Evolutionary conservation across 2,113 vertebrate species (phyloP).

Genomic region (Bombycilla garrulus): DNA sequence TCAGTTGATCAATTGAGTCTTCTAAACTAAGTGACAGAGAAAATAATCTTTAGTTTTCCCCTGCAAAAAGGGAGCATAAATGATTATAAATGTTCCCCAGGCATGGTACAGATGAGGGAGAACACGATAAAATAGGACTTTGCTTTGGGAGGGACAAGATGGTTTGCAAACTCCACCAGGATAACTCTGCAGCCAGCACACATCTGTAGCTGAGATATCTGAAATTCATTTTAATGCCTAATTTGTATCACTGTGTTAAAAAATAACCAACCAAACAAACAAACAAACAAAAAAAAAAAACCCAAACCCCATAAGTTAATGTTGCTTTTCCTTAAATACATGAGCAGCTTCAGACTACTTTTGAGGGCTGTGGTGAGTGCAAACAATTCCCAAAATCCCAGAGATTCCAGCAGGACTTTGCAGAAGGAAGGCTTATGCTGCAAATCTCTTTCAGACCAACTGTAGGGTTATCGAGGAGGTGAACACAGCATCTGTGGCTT

Average conservation of each 20-base stretch:
- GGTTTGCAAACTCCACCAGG: background rate
- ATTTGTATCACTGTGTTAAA: background rate
- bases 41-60: background rate
- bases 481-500: background rate
- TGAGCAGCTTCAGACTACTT: background rate
- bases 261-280: no score
- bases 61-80: background rate
- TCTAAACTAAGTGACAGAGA: background rate
- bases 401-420: background rate
- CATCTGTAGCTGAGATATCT: background rate
- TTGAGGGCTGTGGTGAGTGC: background rate
- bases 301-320: background rate
- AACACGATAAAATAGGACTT: background rate
- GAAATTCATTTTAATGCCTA: background rate
- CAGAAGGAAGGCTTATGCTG: background rate
- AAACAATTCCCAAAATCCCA: background rate
- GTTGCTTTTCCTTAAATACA: background rate
- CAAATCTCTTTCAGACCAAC: background rate
- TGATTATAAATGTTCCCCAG: background rate
- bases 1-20: background rate
- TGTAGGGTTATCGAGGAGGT: background rate
- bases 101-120: background rate
- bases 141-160: background rate
- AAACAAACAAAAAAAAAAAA: background rate
- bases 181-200: background rate